Evolutionary conservation across 2,113 vertebrate genomes (phyloP), one percentile per base, ranked within the genome.

Genomic region (Tachuris rubrigastra): DNA sequence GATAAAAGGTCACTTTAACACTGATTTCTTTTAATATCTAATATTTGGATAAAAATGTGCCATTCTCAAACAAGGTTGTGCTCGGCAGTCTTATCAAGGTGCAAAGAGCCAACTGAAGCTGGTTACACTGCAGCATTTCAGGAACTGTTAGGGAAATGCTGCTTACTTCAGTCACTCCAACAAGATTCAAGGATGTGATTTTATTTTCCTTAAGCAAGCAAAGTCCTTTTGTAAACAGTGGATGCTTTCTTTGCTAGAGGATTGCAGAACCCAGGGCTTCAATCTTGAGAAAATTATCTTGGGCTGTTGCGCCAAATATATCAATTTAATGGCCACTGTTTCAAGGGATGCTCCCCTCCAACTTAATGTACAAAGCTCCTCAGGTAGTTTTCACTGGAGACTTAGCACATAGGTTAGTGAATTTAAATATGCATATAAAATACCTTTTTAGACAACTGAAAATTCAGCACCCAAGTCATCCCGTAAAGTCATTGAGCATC

Each of bases 1-100:
- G 96, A 96, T 96, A 96, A 98, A 98, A 98, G 98, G 98, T 98
- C 98, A 98, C 98, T 98, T 98, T 95, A 98, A 98, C 97, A 98
- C 97, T 97, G 96, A 95, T 95, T 94, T 96, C 30, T 50, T 92
- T 85, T 92, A 66, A 89, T 96, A 94, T 82, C 96, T 94, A 93
- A 87, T 91, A 95, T 97, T 90, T 96, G 97, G 97, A 91, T 97
- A 97, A 95, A 96, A 97, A 96, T 88, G 85, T 96, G 96, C 97
- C 90, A 20, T 86, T 96, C 84, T 95, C 46, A 52, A 90, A 94
- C 94, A 86, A 89, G 82, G 85, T 88, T 97, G 96, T 97, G 96
- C 97, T 97, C 94, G 85, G 95, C 89, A 94, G 96, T 83, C 89
- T 94, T 87, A 42, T 27, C 93, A 73, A 95, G 88, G 77, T 68